Conservation (phyloP, 2,113 vertebrate species). For the Calidris pygmaea region DNA sequence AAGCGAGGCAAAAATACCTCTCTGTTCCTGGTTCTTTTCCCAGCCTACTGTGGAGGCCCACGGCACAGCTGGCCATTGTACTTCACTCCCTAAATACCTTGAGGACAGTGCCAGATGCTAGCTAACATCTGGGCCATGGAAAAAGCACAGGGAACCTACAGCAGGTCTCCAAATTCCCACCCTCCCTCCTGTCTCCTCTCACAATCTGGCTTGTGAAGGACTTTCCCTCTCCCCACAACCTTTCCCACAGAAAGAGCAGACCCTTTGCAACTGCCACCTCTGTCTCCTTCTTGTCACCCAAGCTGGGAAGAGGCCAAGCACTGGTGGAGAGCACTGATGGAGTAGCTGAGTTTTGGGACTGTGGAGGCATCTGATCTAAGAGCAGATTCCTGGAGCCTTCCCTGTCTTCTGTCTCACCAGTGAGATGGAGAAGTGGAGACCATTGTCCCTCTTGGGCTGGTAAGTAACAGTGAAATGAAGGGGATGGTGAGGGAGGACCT, state of each 20-base stretch:
- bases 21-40: background rate
- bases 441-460: accelerated
- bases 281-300: background rate
- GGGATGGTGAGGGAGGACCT: background rate
- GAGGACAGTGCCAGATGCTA: constrained; percentile 7
- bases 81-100: background rate
- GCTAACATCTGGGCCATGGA: constrained; percentile 16
- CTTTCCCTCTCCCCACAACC: background rate
- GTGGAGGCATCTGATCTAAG: background rate
- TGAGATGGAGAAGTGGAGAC: background rate
- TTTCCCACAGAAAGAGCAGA: background rate
- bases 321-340: background rate
- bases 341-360: background rate
- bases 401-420: background rate
- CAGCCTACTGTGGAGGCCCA: background rate
- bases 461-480: background rate
- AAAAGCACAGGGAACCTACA: constrained; percentile 1
- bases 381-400: background rate
- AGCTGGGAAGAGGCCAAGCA: background rate
- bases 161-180: background rate
- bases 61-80: background rate
- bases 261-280: background rate
- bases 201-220: background rate
- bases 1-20: background rate
- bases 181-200: background rate